These are phyloP conservation scores for Macrophya annulata DNA, from an alignment of 2,888 invertebrate species.

Conservation along the genomic window DNA sequence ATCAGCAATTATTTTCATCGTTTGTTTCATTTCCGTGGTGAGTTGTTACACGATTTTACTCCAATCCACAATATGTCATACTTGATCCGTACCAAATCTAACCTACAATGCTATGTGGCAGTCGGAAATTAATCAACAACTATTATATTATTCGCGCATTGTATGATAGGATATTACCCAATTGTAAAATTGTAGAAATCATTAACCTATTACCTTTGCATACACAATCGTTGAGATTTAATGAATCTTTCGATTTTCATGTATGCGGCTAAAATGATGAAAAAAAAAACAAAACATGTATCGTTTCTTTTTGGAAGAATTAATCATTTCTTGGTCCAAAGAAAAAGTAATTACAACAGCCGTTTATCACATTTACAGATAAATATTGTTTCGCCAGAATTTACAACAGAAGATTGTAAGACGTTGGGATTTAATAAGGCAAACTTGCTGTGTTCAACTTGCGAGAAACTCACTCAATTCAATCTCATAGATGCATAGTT, in stretches of 20 bases:
- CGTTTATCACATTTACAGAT: constrained; percentile 59
- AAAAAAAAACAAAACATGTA: background rate
- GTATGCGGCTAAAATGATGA: too few species aligned
- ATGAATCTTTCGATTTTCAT: background rate
- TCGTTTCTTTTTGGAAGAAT: background rate
- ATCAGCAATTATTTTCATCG: background rate
- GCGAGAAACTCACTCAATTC: constrained; percentile 91
- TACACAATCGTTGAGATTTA: background rate
- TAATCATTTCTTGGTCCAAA: background rate
- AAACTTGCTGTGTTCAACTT: constrained; percentile 93
- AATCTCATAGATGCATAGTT: constrained; percentile 85
- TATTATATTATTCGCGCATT: background rate
- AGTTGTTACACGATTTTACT: background rate
- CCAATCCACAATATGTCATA: background rate
- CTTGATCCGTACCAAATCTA: background rate
- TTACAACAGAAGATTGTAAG: constrained; percentile 91
- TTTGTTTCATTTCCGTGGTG: constrained; percentile 1
- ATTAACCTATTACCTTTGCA: background rate
- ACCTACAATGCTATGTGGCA: constrained; percentile 10
- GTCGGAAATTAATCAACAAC: background rate
- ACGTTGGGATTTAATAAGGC: constrained; percentile 92
- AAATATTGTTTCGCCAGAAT: constrained; percentile 79
- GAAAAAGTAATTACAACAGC: background rate
- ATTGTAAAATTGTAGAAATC: background rate
- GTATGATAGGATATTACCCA: background rate